Percentiles rank a stretch among this genome's conserved stretches.
These are phyloP conservation scores for Drosophila falleni DNA, from an alignment of 2,888 invertebrate species.

Conservation along the genomic window DNA sequence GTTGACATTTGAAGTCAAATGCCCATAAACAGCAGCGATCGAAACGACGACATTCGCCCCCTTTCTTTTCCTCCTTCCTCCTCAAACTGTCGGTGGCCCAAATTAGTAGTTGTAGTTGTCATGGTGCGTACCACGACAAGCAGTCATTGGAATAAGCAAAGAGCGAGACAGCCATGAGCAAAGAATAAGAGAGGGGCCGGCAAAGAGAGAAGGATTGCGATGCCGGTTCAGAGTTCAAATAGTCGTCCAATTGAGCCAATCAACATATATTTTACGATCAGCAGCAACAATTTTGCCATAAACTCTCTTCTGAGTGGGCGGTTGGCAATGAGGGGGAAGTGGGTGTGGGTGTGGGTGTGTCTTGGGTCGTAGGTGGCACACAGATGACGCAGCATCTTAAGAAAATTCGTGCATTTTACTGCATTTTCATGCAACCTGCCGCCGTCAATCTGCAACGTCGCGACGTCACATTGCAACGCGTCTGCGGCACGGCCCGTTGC, in stretches of 20 bases:
- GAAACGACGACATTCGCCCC: slow-evolving; percentile 41
- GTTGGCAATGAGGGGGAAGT: neutral
- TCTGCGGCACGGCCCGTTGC: slow-evolving; percentile 51
- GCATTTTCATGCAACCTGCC: slow-evolving; percentile 41
- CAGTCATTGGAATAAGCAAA: slow-evolving; percentile 38
- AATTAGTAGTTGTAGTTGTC: slow-evolving; percentile 63
- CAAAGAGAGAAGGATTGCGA: slow-evolving; percentile 46
- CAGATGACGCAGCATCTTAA: slow-evolving; percentile 55
- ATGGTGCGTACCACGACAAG: slow-evolving; percentile 53
- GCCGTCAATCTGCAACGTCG: slow-evolving; percentile 45
- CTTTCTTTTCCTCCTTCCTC: slow-evolving; percentile 2
- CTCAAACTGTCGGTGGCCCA: slow-evolving; percentile 51
- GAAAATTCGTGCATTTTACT: slow-evolving; percentile 7
- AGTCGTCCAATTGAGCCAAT: slow-evolving; percentile 86
- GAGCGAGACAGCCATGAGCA: slow-evolving; percentile 34
- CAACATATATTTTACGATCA: slow-evolving; percentile 75
- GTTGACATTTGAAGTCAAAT: slow-evolving; percentile 80
- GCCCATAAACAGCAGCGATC: slow-evolving; percentile 74
- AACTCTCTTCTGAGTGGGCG: slow-evolving; percentile 17
- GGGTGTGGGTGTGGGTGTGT: slow-evolving; percentile 16
- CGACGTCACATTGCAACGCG: slow-evolving; percentile 19
- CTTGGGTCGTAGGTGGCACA: slow-evolving; percentile 54
- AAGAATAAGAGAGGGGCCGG: neutral
- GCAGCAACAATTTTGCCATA: slow-evolving; percentile 23
- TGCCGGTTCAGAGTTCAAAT: slow-evolving; percentile 85